Evolutionary conservation across 2,797 vertebrate genomes (phyloP), one percentile per base, ranked within the genome.

Genomic region (Aratinga solstitialis): DNA sequence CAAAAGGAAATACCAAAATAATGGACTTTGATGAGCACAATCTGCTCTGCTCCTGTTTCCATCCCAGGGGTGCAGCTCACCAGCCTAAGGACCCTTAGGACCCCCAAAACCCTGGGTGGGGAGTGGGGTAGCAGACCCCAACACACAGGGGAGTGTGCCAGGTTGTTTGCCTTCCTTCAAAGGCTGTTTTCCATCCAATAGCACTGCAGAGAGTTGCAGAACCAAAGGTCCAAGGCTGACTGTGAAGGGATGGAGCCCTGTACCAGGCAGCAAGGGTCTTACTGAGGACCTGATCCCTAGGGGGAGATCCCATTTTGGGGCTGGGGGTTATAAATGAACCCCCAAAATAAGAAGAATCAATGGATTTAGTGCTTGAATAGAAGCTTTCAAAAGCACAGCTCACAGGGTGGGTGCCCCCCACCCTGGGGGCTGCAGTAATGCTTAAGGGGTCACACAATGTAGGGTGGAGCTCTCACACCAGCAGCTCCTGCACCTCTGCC

Each of bases 61-160:
- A 45, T 7, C 45, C 19, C 22, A 65, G 54, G 30, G 27, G 36
- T 23, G 13, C 19, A 69, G 38, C 38, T 61, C 62, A 32, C 11
- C 22, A 78, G 43, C 18, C 36, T 40, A 40, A 62, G 36, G 36
- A n/a, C 6, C 10, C 12, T 36, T 59, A 26, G n/a, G 42, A 72
- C 13, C 38, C 59, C 53, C 36, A 75, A 75, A 87, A 29, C 7
- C 47, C 74, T 54, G 32, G 5, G 7, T 8, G 24, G 10, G 17
- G 10, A 42, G 11, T 1, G 4, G 12, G 19, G 4, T n/a, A 58
- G 30, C 61, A 63, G 45, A 36, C 20, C 61, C 59, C 72, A 78
- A 10, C 18, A 19, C 38, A 12, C 19, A n/a, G 6, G 1, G 9
- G 56, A 59, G n/a, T 10, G 42, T 13, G 18, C 26, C 0, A 0